Conservation (phyloP, 2,888 invertebrate species). For the Xanthia togata region DNA sequence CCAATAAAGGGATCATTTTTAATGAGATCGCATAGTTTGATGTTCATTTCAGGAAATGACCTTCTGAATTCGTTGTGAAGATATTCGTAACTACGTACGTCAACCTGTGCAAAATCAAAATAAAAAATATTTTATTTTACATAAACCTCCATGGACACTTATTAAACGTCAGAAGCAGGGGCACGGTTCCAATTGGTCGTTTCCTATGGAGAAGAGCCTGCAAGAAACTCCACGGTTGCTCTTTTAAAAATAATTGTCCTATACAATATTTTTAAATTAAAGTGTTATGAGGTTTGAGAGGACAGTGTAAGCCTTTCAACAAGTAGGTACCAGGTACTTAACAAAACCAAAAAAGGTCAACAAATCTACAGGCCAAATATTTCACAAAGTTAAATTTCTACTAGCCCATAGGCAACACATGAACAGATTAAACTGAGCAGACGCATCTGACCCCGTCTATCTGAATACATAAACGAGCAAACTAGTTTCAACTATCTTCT, state of each 20-base stretch:
- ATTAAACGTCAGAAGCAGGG: no score
- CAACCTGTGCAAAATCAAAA: constrained; percentile 5
- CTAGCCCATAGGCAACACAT: neutral
- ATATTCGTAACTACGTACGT: constrained; percentile 21
- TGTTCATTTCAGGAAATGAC: constrained; percentile 33
- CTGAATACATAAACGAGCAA: neutral
- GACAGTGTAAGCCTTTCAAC: no score
- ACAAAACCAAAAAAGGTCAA: no score
- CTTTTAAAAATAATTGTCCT: no score
- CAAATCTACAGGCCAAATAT: neutral
- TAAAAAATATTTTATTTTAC: no score
- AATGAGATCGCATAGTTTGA: constrained; percentile 21
- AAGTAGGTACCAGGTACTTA: no score
- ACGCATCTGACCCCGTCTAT: neutral
- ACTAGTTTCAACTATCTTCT: neutral
- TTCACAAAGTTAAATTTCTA: neutral
- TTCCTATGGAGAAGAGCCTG: no score
- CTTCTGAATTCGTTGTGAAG: constrained; percentile 37
- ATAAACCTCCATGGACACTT: no score
- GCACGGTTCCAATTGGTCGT: no score
- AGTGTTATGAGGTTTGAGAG: no score
- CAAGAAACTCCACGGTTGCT: no score
- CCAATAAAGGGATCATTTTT: constrained; percentile 16
- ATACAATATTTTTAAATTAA: no score
- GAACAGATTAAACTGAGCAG: neutral